A percentile compares a stretch with the other conserved stretches of the same genome.
Conservation (phyloP, 2,113 vertebrate species). For the Indicator maculatus region DNA sequence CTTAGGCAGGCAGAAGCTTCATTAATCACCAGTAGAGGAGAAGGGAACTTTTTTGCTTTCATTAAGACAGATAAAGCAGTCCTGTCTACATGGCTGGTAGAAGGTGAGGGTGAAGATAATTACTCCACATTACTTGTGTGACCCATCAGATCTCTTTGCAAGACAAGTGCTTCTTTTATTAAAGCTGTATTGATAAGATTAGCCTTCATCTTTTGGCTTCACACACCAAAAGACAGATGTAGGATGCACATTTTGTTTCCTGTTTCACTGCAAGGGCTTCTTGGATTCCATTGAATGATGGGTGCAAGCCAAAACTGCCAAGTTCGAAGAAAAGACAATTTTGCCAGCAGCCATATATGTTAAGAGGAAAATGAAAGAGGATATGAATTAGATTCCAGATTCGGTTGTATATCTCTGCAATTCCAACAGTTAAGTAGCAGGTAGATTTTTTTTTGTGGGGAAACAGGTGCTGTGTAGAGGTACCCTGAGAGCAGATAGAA, state of each 20-base stretch:
- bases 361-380: not conserved
- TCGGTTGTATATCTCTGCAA: not conserved
- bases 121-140: not conserved
- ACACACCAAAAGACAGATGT: not conserved
- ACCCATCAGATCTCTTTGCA: not conserved
- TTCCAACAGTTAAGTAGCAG: not conserved
- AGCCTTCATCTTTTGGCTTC: not conserved
- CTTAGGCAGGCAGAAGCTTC: not conserved
- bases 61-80: not conserved
- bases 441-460: fast-evolving
- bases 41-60: not conserved
- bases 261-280: not conserved
- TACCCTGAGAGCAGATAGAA: not conserved
- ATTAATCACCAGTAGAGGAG: fast-evolving
- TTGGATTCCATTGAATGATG: not conserved
- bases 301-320: not conserved
- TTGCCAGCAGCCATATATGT: not conserved
- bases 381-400: not conserved
- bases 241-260: not conserved
- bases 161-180: not conserved
- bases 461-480: not conserved
- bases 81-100: not conserved
- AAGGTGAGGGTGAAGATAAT: not conserved
- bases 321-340: not conserved
- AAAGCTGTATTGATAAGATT: not conserved